These are phyloP conservation scores for Abramis brama DNA, from an alignment of 2,113 vertebrate genomes.

Conservation along the genomic window DNA sequence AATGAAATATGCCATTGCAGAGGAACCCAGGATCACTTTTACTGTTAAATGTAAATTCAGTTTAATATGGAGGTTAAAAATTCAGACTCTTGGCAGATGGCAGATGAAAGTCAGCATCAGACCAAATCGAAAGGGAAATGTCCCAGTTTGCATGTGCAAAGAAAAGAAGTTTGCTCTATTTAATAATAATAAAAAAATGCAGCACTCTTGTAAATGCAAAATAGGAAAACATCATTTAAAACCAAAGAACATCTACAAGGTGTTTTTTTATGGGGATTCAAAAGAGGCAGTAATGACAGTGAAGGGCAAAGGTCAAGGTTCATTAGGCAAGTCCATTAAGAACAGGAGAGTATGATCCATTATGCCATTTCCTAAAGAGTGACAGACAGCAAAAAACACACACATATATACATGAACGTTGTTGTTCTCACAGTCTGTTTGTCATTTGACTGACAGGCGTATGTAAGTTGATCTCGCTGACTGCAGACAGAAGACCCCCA, in stretches of 20 bases:
- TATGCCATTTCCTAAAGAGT: background rate
- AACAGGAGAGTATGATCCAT: background rate
- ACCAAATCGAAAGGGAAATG: background rate
- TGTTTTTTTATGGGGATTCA: background rate
- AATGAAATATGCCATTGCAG: background rate
- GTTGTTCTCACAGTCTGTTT: constrained; percentile 29
- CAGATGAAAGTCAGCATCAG: background rate
- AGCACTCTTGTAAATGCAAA: background rate
- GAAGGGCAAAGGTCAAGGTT: background rate
- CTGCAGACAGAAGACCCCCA: background rate
- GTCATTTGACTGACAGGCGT: background rate
- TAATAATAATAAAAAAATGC: background rate
- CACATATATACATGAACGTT: too few species aligned
- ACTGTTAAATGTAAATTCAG: background rate
- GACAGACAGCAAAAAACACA: background rate
- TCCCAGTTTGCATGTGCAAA: background rate
- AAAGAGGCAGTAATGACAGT: background rate
- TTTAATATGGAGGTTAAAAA: background rate
- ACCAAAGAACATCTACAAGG: background rate
- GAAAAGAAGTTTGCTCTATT: background rate
- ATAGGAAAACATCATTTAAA: background rate
- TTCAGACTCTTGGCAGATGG: background rate
- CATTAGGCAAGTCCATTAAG: background rate
- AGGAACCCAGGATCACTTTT: background rate
- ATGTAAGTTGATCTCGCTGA: background rate